phyloP scores from a whole-genome alignment of 1,140 invertebrate species.

The Drosophila melanica region DNA sequence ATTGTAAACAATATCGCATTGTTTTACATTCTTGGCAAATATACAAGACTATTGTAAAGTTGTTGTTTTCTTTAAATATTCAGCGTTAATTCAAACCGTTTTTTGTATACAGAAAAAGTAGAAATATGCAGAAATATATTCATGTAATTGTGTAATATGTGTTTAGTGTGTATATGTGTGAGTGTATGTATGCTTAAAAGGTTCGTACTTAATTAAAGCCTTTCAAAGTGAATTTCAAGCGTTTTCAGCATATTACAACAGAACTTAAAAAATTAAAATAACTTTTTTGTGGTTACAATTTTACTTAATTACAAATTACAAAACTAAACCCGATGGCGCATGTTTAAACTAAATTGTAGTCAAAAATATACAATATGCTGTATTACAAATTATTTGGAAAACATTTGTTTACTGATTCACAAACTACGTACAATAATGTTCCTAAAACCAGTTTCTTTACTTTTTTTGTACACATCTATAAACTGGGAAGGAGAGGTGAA shows the following conservation, averaged over 20 bases:
- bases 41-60: constrained; percentile 19
- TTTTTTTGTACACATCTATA: constrained; percentile 58
- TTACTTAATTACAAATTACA: constrained; percentile 61
- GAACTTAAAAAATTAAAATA: constrained; percentile 77
- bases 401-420: constrained; percentile 43
- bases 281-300: constrained; percentile 50
- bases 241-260: constrained; percentile 69
- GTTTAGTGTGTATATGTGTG: constrained; percentile 14
- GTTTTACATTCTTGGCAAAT: constrained; percentile 24
- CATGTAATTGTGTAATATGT: constrained; percentile 41
- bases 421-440: constrained; percentile 48
- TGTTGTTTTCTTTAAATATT: constrained; percentile 3
- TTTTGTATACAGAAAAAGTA: constrained; percentile 20
- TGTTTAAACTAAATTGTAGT: constrained; percentile 72
- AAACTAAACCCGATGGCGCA: constrained; percentile 76
- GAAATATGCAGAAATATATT: constrained; percentile 24
- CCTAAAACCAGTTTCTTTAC: constrained; percentile 45
- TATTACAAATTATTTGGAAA: constrained; percentile 41
- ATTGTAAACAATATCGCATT: constrained; percentile 35
- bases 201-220: constrained; percentile 52
- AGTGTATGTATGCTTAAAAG: constrained; percentile 24
- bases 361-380: constrained; percentile 68
- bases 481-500: constrained; percentile 57
- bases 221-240: constrained; percentile 61
- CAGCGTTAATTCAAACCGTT: constrained; percentile 18